phyloP scores from a whole-genome alignment of 2,113 vertebrate genomes.

The Colinus virginianus region DNA sequence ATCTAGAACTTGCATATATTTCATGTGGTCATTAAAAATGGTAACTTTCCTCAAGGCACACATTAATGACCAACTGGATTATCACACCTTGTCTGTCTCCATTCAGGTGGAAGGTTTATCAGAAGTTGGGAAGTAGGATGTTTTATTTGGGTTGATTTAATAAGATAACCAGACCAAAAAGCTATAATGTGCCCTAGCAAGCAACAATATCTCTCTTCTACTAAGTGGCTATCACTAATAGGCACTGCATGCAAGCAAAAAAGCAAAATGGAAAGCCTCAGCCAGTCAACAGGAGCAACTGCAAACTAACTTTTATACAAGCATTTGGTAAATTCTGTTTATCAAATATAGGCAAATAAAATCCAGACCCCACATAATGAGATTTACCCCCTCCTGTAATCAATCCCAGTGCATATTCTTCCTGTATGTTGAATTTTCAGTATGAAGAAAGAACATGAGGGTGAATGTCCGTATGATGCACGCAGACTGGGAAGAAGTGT shows the following conservation, averaged over 20 bases:
- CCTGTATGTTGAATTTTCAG: not conserved
- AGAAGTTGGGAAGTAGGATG: not conserved
- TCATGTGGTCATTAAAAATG: not conserved
- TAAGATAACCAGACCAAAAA: constrained; percentile 7
- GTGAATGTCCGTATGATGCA: accelerated
- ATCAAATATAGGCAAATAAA: not conserved
- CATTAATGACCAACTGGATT: not conserved
- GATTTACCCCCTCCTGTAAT: not conserved
- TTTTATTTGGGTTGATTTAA: not conserved
- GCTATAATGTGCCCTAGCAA: not conserved
- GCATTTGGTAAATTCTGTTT: not conserved
- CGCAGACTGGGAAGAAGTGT: not conserved
- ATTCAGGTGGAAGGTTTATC: not conserved
- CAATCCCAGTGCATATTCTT: not conserved
- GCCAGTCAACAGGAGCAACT: not conserved
- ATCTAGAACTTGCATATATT: not conserved
- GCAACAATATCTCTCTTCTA: constrained; percentile 25
- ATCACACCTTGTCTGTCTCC: not conserved
- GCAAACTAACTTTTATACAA: not conserved
- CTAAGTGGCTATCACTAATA: not conserved
- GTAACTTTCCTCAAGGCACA: not conserved
- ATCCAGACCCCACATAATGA: not conserved
- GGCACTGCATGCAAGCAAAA: not conserved
- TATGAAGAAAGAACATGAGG: not conserved
- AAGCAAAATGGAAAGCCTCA: not conserved